Conservation (phyloP, 1,140 invertebrate species). For the Drosophila grimshawi region DNA sequence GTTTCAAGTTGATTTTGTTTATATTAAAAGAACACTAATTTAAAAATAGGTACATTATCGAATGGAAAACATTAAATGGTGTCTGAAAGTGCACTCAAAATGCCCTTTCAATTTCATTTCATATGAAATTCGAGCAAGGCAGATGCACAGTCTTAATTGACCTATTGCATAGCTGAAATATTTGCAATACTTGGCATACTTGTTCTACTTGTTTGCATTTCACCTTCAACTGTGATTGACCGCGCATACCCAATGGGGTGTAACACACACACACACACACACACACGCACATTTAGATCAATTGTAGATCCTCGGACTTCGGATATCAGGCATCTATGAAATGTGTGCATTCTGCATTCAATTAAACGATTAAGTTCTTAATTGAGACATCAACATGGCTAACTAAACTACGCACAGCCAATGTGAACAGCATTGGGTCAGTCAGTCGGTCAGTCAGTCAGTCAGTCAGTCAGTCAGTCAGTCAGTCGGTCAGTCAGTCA, state of each 20-base stretch:
- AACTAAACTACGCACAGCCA: slow-evolving; percentile 41
- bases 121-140: background rate
- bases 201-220: slow-evolving; percentile 32
- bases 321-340: slow-evolving; percentile 17
- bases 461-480: slow-evolving; percentile 26
- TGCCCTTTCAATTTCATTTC: background rate
- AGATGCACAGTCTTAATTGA: slow-evolving; percentile 30
- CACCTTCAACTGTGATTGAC: slow-evolving; percentile 51
- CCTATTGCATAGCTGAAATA: slow-evolving; percentile 37
- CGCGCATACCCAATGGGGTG: slow-evolving; percentile 17
- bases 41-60: too few relatives aligned
- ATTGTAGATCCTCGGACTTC: slow-evolving; percentile 35
- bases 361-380: slow-evolving; percentile 57
- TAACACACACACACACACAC: slow-evolving; percentile 21
- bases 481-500: slow-evolving; percentile 20
- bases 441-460: slow-evolving; percentile 23
- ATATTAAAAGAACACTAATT: too few relatives aligned
- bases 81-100: background rate
- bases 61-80: too few relatives aligned
- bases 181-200: slow-evolving; percentile 32
- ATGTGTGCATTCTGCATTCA: slow-evolving; percentile 49
- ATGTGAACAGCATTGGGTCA: slow-evolving; percentile 27
- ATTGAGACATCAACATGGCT: slow-evolving; percentile 54
- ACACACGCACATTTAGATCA: slow-evolving; percentile 24
- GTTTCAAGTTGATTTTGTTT: too few relatives aligned